Evolutionary conservation across 1,140 invertebrate species (phyloP), one percentile per base, ranked within the genome.

Genomic region (Drosophila kepulauana): DNA sequence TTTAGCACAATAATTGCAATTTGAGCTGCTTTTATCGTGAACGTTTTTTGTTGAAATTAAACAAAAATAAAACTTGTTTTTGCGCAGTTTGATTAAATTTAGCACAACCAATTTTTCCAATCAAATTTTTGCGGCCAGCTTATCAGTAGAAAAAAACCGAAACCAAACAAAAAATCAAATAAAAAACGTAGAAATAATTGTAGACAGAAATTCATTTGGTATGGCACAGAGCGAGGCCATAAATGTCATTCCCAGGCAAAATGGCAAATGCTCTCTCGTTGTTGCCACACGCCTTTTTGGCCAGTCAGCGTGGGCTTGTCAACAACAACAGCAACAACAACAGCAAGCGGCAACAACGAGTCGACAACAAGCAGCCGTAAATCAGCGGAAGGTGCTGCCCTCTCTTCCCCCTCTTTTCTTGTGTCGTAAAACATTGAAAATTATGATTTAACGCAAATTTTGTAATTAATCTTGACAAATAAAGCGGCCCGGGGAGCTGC

Each of bases 391-490:
- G 76, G 72, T 82, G 65, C 46, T 35, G 56, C 64, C 49, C n/a
- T 28, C 10, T 33, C 28, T 5, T 2, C 4, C 11, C 3, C 58
- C n/a, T 28, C 10, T 10, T 38, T 13, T 15, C 16, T 33, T 59
- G 33, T 52, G 75, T 80, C 74, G 81, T 85, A 86, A 86, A 87
- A 87, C 72, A 82, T 72, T 82, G 70, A 88, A 81, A 88, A 89
- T 89, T 81, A 85, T 88, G 85, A 85, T 88, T 88, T 85, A 89
- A 81, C 78, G 85, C 85, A 89, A 88, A 89, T 89, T 89, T 89
- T 85, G 85, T 88, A 88, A 88, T 88, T 88, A 88, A 88, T 88
- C 85, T 88, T 88, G 85, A 88, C 85, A 88, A 89, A 88, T 88
- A 89, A 88, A 89, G 81, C 78, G 75, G 49, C 41, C 41, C 41